Evolutionary conservation across 2,797 vertebrate genomes (phyloP).

Genomic region (Semotilus atromaculatus): DNA sequence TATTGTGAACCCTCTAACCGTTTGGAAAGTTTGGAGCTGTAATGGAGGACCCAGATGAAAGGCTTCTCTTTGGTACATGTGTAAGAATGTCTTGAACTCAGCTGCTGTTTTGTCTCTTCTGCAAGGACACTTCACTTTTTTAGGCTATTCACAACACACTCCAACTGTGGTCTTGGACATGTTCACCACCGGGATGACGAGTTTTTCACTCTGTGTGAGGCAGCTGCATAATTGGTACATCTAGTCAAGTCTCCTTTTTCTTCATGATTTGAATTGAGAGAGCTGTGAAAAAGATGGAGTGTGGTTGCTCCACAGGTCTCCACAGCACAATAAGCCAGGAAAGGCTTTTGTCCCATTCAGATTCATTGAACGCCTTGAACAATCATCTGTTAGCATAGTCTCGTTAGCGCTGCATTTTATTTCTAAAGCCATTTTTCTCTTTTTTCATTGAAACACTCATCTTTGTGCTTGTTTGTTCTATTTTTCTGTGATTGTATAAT

Average conservation of each 20-base stretch:
- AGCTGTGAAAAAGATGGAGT: slow-evolving; percentile 56
- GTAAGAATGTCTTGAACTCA: slow-evolving; percentile 39
- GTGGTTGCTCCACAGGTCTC: slow-evolving; percentile 56
- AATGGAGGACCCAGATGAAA: slow-evolving; percentile 33
- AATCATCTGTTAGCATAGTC: slow-evolving; percentile 50
- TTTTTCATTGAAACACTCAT: slow-evolving; percentile 43
- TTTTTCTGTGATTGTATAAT: slow-evolving; percentile 29
- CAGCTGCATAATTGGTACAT: slow-evolving; percentile 63
- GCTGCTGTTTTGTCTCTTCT: slow-evolving; percentile 24
- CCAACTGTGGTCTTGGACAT: slow-evolving; percentile 44
- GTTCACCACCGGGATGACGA: slow-evolving; percentile 45
- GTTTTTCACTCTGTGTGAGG: slow-evolving; percentile 55
- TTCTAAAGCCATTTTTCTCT: slow-evolving; percentile 35
- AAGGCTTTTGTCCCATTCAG: slow-evolving; percentile 55
- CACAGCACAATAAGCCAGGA: slow-evolving; percentile 61
- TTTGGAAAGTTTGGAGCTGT: slow-evolving; percentile 10
- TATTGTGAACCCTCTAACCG: not conserved
- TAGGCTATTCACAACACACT: slow-evolving; percentile 52
- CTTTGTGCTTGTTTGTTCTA: slow-evolving; percentile 41
- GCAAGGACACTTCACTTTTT: slow-evolving; percentile 46
- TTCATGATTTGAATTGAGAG: slow-evolving; percentile 55
- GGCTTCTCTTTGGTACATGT: slow-evolving; percentile 11
- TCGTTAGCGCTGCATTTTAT: slow-evolving; percentile 59
- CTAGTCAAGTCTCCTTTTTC: slow-evolving; percentile 57
- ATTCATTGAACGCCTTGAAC: slow-evolving; percentile 50